phyloP scores from a whole-genome alignment of 2,797 vertebrate genomes.

The Enteromius argenteus region DNA sequence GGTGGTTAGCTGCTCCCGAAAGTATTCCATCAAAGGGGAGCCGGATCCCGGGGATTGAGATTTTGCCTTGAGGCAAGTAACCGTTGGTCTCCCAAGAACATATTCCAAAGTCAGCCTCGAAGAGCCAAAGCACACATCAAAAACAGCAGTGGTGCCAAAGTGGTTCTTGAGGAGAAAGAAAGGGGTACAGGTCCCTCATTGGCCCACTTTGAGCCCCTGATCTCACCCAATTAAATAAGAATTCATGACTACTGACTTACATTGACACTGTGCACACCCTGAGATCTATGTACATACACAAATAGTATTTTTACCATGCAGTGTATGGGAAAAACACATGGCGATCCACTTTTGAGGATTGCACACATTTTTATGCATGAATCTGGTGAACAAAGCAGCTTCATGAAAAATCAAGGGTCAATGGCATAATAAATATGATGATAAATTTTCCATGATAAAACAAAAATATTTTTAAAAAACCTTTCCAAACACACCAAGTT shows the following conservation, averaged over 20 bases:
- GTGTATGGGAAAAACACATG: not conserved
- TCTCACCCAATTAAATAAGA: conserved; percentile 85
- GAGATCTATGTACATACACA: conserved; percentile 12
- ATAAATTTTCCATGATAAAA: not conserved
- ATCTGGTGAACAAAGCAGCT: not conserved
- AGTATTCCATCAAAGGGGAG: conserved; percentile 86
- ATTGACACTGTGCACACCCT: conserved; percentile 13
- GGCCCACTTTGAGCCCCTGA: conserved; percentile 77
- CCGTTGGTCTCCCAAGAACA: conserved; percentile 85
- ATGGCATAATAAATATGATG: not conserved
- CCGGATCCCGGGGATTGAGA: conserved; percentile 84
- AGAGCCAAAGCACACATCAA: conserved; percentile 87
- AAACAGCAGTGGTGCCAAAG: conserved; percentile 82
- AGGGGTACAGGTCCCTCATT: conserved; percentile 75
- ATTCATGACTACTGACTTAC: conserved; percentile 74
- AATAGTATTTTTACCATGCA: not conserved
- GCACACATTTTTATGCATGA: not conserved
- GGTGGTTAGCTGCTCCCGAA: conserved; percentile 81
- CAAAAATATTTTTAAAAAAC: not conserved
- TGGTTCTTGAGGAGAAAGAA: conserved; percentile 81
- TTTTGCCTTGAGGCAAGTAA: conserved; percentile 84
- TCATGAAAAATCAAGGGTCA: not conserved
- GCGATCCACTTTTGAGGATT: not conserved
- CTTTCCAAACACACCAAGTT: not conserved
- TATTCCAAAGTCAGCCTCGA: conserved; percentile 83